A percentile compares a stretch with the other conserved stretches of the same genome.
These are phyloP conservation scores for Galaxias olidus DNA, from an alignment of 2,797 vertebrate species.

Conservation along the genomic window DNA sequence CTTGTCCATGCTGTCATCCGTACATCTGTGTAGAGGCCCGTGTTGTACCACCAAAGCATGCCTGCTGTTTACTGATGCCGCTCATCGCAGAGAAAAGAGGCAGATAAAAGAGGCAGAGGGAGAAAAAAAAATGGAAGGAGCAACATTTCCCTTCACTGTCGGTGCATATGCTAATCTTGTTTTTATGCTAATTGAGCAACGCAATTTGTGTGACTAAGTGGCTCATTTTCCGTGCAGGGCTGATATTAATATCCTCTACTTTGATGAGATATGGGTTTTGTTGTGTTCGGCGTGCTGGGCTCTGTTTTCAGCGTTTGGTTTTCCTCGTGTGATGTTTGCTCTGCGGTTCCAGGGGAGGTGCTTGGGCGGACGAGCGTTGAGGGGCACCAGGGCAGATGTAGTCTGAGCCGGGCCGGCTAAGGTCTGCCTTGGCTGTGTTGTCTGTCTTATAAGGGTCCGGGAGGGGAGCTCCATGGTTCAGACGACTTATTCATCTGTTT, in stretches of 20 bases:
- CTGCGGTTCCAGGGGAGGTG: too few species aligned
- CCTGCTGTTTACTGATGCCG: conserved; percentile 49
- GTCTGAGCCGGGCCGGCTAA: too few species aligned
- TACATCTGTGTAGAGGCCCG: not conserved
- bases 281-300: conserved; percentile 27
- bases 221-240: conserved; percentile 72
- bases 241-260: conserved; percentile 74
- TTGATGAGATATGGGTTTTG: conserved; percentile 76
- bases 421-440: too few species aligned
- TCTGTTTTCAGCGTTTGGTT: too few species aligned
- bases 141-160: conserved; percentile 62
- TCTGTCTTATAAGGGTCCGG: too few species aligned
- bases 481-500: conserved; percentile 45
- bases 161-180: conserved; percentile 74
- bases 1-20: not conserved
- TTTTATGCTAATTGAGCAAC: conserved; percentile 74
- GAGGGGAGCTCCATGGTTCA: conserved; percentile 17
- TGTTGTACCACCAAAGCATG: not conserved
- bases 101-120: not conserved
- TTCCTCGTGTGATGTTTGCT: too few species aligned
- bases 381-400: too few species aligned
- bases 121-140: conserved; percentile 27
- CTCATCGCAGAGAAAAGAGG: not conserved
- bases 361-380: too few species aligned
- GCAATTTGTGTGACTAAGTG: conserved; percentile 75